Conservation (phyloP, 2,797 vertebrate genomes). For the Numenius phaeopus region DNA sequence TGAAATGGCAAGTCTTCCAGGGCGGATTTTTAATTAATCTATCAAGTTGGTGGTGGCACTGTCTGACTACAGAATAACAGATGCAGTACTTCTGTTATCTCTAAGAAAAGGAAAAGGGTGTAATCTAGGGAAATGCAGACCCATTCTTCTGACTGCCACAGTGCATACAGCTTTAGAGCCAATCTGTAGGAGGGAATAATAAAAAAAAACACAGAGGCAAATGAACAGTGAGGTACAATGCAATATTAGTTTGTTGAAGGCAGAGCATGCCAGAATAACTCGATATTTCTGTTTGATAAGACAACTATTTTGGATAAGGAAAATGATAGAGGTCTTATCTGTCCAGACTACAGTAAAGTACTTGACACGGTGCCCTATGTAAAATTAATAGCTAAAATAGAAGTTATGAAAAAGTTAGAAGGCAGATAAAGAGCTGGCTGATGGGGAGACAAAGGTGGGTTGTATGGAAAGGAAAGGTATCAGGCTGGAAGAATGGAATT, state of each 20-base stretch:
- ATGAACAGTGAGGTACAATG: not conserved
- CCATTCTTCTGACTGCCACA: not conserved
- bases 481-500: not conserved
- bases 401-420: not conserved
- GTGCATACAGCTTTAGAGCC: not conserved
- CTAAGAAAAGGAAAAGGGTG: slow-evolving; percentile 25
- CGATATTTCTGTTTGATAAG: not conserved
- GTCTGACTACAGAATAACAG: slow-evolving; percentile 63
- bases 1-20: slow-evolving; percentile 44
- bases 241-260: not conserved
- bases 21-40: slow-evolving; percentile 65
- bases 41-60: slow-evolving; percentile 63
- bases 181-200: not conserved
- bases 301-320: not conserved
- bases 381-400: slow-evolving; percentile 11
- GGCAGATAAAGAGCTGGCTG: not conserved
- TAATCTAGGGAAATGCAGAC: slow-evolving; percentile 46
- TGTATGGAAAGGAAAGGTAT: not conserved
- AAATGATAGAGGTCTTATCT: not conserved
- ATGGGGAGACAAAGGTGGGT: not conserved
- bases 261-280: not conserved
- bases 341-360: not conserved
- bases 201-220: not conserved
- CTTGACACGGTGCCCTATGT: not conserved
- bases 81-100: slow-evolving; percentile 18